A percentile compares a stretch with the other conserved stretches of the same genome.
phyloP scores from a whole-genome alignment of 2,888 invertebrate genomes.

The Busseola fusca region DNA sequence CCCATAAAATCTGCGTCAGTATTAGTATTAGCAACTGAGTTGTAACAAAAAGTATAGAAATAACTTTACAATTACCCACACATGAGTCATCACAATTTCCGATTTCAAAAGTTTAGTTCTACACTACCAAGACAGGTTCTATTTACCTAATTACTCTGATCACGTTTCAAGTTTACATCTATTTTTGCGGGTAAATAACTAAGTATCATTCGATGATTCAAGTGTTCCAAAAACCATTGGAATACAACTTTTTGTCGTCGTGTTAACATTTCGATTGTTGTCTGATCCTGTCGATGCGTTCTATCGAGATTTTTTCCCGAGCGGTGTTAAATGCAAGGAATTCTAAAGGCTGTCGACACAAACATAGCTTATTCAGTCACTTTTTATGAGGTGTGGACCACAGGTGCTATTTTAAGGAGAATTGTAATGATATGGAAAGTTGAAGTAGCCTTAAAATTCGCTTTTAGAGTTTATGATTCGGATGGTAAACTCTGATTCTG shows the following conservation, averaged over 20 bases:
- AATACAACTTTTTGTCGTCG: constrained; percentile 71
- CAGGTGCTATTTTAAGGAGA: constrained; percentile 47
- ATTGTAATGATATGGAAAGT: constrained; percentile 23
- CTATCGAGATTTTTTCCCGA: constrained; percentile 72
- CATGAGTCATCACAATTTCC: constrained; percentile 2
- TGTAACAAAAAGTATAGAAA: neutral
- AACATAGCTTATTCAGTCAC: constrained; percentile 59
- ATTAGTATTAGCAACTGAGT: neutral
- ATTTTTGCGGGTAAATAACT: constrained; percentile 37
- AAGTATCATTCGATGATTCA: constrained; percentile 40
- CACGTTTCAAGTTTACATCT: constrained; percentile 14
- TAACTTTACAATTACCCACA: neutral
- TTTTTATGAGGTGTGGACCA: constrained; percentile 50
- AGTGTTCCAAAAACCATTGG: constrained; percentile 52
- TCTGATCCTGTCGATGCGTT: constrained; percentile 73
- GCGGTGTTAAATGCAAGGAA: constrained; percentile 78
- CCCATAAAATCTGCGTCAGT: neutral
- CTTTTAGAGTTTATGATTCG: neutral
- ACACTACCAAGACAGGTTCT: neutral
- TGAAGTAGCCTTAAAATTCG: constrained; percentile 7
- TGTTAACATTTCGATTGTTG: constrained; percentile 85
- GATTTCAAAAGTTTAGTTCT: neutral
- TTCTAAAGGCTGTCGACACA: constrained; percentile 69
- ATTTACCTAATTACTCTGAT: constrained; percentile 9
- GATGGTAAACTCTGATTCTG: constrained; percentile 17